Evolutionary conservation across 2,888 invertebrate genomes (phyloP).

Genomic region (Meta bourneti): DNA sequence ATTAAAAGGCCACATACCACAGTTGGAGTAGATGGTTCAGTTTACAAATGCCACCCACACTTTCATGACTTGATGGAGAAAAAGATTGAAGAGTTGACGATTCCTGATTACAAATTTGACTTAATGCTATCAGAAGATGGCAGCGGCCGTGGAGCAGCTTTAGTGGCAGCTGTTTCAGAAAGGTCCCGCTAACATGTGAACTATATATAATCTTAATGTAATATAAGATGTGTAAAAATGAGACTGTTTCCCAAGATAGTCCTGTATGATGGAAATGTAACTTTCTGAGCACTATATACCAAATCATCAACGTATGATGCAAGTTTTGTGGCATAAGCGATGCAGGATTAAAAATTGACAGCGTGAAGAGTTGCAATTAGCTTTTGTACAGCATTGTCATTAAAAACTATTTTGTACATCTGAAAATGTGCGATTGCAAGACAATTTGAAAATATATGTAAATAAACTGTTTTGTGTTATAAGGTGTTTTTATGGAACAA

Average conservation of each 20-base stretch:
- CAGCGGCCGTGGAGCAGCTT: conserved; percentile 95
- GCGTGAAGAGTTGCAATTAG: conserved; percentile 47
- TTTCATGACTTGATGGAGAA: conserved; percentile 96
- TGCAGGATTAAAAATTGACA: conserved; percentile 40
- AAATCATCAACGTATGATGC: conserved; percentile 43
- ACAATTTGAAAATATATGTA: conserved; percentile 62
- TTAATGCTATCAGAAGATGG: conserved; percentile 97
- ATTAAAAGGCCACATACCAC: conserved; percentile 93
- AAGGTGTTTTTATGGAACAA: no score
- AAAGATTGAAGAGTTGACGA: conserved; percentile 89
- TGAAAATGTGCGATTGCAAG: conserved; percentile 66
- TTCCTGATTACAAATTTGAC: conserved; percentile 89
- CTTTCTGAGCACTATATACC: conserved; percentile 46
- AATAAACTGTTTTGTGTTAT: conserved; percentile 39
- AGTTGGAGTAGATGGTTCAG: conserved; percentile 97
- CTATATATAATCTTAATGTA: conserved; percentile 32
- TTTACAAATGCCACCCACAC: conserved; percentile 97
- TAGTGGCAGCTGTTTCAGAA: conserved; percentile 92
- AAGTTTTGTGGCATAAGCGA: conserved; percentile 52
- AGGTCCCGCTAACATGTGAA: conserved; percentile 60
- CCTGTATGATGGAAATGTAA: conserved; percentile 48
- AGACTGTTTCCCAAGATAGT: conserved; percentile 63
- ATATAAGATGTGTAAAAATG: conserved; percentile 53
- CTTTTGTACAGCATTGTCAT: conserved; percentile 73
- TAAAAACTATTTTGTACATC: conserved; percentile 60